Percentiles rank a stretch among this genome's conserved stretches.
These are phyloP conservation scores for Dendropsophus ebraccatus DNA, from an alignment of 2,113 vertebrate genomes.

Conservation along the genomic window DNA sequence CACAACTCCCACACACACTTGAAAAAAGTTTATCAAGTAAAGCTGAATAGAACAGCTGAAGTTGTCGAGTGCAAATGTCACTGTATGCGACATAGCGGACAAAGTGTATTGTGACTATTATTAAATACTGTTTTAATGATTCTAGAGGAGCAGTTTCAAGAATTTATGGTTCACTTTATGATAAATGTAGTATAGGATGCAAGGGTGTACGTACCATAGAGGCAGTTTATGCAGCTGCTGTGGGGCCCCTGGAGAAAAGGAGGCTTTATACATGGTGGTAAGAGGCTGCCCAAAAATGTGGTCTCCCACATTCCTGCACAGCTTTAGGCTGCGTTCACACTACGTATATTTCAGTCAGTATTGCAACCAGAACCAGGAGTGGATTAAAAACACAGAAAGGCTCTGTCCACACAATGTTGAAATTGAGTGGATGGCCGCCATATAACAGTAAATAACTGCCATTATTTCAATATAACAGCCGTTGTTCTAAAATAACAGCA, in stretches of 20 bases:
- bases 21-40: slow-evolving; percentile 37
- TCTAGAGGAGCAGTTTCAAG: not conserved
- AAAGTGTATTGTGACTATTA: slow-evolving; percentile 28
- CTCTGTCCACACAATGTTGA: too few species aligned
- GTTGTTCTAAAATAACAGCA: too few species aligned
- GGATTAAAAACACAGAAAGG: too few species aligned
- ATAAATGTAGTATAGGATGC: not conserved
- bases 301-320: too few species aligned
- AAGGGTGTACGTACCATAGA: not conserved
- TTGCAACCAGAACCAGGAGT: too few species aligned
- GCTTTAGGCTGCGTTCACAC: too few species aligned
- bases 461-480: too few species aligned
- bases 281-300: not conserved
- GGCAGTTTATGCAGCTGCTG: not conserved
- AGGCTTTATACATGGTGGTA: not conserved
- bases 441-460: too few species aligned
- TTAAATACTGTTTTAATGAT: slow-evolving; percentile 18
- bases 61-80: slow-evolving; percentile 28
- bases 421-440: too few species aligned
- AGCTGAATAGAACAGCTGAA: slow-evolving; percentile 10
- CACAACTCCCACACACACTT: slow-evolving; percentile 15
- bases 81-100: not conserved
- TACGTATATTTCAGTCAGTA: too few species aligned
- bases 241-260: not conserved
- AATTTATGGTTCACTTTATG: not conserved